Conservation (phyloP, 2,888 invertebrate species). For the Thumatha senex region DNA sequence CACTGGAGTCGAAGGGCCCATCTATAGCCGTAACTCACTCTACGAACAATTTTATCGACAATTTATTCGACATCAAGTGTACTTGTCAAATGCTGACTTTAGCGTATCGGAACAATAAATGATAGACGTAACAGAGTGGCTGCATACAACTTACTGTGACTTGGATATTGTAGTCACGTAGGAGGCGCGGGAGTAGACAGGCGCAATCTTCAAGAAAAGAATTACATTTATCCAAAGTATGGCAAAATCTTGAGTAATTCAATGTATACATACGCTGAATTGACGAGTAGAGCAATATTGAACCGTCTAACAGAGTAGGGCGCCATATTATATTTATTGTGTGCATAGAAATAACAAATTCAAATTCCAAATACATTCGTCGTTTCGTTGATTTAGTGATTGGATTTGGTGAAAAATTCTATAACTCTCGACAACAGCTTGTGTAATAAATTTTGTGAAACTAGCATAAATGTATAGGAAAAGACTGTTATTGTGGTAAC, state of each 20-base stretch:
- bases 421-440: conserved; percentile 30
- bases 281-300: conserved; percentile 22
- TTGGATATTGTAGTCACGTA: conserved; percentile 78
- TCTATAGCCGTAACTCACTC: conserved; percentile 74
- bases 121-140: conserved; percentile 72
- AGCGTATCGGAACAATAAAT: conserved; percentile 76
- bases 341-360: conserved; percentile 22
- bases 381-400: conserved; percentile 46
- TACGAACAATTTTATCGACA: conserved; percentile 73
- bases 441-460: conserved; percentile 35
- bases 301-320: conserved; percentile 26
- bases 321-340: conserved; percentile 19
- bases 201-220: conserved; percentile 78
- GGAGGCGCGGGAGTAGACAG: conserved; percentile 57
- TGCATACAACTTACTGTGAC: conserved; percentile 57
- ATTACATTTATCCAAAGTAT: conserved; percentile 79
- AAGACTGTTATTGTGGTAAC: conserved; percentile 25
- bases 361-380: conserved; percentile 28
- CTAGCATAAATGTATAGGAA: conserved; percentile 26
- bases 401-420: conserved; percentile 40
- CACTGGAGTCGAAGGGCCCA: conserved; percentile 62
- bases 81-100: conserved; percentile 80
- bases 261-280: conserved; percentile 66
- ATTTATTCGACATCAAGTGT: conserved; percentile 79
- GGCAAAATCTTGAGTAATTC: conserved; percentile 75